Conservation (phyloP, 2,797 vertebrate genomes). For the Pangasius krempfi region DNA sequence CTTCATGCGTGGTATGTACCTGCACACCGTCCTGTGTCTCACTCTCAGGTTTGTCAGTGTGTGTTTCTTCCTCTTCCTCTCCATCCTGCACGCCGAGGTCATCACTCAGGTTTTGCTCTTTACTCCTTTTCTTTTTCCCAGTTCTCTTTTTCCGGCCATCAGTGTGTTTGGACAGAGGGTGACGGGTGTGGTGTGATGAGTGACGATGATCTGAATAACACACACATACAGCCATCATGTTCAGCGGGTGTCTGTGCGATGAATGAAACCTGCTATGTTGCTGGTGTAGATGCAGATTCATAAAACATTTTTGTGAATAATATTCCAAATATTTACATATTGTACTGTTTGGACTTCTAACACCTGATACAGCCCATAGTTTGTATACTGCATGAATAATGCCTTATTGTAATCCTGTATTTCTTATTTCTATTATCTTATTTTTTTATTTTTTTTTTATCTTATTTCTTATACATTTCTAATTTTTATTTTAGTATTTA, state of each 20-base stretch:
- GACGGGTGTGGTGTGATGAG: constrained; percentile 93
- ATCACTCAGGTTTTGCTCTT: constrained; percentile 74
- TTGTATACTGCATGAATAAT: background rate
- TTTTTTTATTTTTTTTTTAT: no score
- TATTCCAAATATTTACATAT: background rate
- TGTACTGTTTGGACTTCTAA: background rate
- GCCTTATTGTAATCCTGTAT: background rate
- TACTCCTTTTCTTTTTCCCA: constrained; percentile 76
- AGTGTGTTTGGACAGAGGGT: constrained; percentile 86
- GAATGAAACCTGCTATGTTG: background rate
- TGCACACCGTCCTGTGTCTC: constrained; percentile 66
- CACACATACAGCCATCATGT: background rate
- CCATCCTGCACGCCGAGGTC: constrained; percentile 67
- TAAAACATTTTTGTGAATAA: background rate
- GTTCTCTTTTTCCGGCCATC: constrained; percentile 80
- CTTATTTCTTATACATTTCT: no score
- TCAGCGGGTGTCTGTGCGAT: no score
- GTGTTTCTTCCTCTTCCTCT: constrained; percentile 56
- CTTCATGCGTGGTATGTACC: constrained; percentile 58
- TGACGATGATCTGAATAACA: constrained; percentile 85
- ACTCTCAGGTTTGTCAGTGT: constrained; percentile 50
- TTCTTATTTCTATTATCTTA: no score
- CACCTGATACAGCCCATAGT: background rate
- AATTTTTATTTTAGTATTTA: no score
- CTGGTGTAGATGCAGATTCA: background rate